phyloP scores from a whole-genome alignment of 2,113 vertebrate genomes.

The Mohoua ochrocephala region DNA sequence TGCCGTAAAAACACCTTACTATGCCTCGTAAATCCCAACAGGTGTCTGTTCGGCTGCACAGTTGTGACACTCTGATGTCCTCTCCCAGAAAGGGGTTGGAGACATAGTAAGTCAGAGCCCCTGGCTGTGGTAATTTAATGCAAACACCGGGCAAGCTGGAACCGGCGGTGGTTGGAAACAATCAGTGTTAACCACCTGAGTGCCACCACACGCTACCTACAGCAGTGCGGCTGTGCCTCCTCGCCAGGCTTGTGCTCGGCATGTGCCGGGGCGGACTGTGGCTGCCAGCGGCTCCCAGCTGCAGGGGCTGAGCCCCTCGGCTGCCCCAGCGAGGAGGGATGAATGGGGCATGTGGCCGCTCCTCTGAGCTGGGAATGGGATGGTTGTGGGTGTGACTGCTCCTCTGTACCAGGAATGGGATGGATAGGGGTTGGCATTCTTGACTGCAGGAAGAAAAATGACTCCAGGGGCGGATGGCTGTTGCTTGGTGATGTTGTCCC shows the following conservation, averaged over 20 bases:
- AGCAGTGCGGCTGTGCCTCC: accelerated
- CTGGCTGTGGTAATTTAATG: neutral
- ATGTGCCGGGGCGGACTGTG: accelerated
- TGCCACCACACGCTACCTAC: neutral
- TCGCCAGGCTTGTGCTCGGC: accelerated
- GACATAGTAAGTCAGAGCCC: neutral
- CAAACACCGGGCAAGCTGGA: neutral
- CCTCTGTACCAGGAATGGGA: accelerated
- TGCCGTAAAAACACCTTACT: neutral
- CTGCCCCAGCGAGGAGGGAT: too few relatives aligned
- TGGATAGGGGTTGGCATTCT: neutral
- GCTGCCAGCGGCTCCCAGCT: neutral
- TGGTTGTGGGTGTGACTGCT: neutral
- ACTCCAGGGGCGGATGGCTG: accelerated
- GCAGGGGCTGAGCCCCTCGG: neutral
- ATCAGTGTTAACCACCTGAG: neutral
- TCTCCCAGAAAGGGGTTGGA: neutral
- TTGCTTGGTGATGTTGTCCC: accelerated
- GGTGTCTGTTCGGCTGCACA: neutral
- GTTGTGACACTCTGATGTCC: neutral
- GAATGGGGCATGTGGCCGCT: neutral
- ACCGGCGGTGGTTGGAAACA: neutral
- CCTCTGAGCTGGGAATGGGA: neutral
- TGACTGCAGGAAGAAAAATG: neutral
- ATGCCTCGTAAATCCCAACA: neutral